These are phyloP conservation scores for Alaudala cheleensis DNA, from an alignment of 2,113 vertebrate genomes.

Conservation along the genomic window DNA sequence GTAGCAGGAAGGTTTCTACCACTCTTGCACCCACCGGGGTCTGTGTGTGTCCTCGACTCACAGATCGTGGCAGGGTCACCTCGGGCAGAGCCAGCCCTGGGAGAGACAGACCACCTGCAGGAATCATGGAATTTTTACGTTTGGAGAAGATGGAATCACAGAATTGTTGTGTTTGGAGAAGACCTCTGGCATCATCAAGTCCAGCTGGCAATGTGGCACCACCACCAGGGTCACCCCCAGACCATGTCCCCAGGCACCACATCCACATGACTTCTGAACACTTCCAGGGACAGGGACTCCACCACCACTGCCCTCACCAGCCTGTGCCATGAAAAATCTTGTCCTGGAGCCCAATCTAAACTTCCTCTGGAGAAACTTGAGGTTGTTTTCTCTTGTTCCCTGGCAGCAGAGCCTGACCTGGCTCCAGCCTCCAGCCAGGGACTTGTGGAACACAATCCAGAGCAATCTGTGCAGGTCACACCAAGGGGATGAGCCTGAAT, in stretches of 20 bases:
- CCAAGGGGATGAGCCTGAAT: neutral
- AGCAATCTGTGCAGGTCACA: neutral
- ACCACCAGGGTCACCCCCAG: neutral
- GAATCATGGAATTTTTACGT: neutral
- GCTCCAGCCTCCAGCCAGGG: neutral
- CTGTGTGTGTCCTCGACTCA: no score
- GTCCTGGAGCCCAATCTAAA: neutral
- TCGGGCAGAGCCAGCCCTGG: no score
- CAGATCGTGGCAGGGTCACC: no score
- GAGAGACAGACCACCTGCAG: no score
- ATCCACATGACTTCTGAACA: accelerated
- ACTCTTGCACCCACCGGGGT: no score
- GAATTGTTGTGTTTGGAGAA: neutral
- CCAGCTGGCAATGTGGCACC: neutral
- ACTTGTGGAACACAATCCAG: no score
- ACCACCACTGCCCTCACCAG: neutral
- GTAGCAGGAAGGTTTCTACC: no score
- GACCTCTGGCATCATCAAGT: neutral
- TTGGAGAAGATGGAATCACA: neutral
- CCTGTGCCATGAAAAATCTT: neutral
- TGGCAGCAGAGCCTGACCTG: neutral
- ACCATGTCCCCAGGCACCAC: neutral
- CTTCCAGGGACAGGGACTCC: neutral
- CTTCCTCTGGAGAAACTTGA: neutral
- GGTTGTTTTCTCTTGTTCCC: neutral